Evolutionary conservation across 1,140 invertebrate species (phyloP).

Genomic region (Drosophila setifemur): DNA sequence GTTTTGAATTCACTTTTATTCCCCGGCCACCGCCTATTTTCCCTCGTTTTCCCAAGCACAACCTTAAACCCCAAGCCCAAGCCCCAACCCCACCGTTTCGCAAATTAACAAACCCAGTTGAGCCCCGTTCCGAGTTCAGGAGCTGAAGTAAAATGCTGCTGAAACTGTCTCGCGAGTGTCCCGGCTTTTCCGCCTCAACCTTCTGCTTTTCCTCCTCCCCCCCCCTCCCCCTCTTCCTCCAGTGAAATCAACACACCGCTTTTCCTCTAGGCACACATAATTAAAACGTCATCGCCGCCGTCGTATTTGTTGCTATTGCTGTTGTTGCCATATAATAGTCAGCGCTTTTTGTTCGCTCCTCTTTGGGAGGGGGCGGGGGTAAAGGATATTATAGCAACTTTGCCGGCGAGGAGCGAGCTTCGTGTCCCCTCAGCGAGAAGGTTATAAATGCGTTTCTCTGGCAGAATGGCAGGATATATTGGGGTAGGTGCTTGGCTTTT

Average conservation of each 20-base stretch:
- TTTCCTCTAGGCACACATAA: constrained; percentile 70
- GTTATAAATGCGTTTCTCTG: constrained; percentile 38
- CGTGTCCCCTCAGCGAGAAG: constrained; percentile 5
- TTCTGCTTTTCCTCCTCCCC: not conserved
- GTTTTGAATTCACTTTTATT: constrained; percentile 79
- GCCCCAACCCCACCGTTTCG: not conserved
- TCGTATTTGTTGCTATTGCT: constrained; percentile 38
- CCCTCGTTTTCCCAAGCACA: not conserved
- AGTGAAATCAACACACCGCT: not conserved
- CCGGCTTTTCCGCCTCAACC: constrained; percentile 42
- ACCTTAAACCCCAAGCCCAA: too few relatives aligned
- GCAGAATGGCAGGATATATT: constrained; percentile 1
- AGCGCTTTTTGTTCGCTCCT: constrained; percentile 60
- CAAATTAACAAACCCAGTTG: constrained; percentile 58
- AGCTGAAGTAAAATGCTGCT: constrained; percentile 39
- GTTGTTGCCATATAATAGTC: constrained; percentile 50
- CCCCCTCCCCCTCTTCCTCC: not conserved
- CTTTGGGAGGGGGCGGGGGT: constrained; percentile 4
- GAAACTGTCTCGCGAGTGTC: constrained; percentile 69
- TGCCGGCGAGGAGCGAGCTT: constrained; percentile 8
- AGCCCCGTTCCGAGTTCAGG: constrained; percentile 40
- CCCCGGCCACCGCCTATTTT: not conserved
- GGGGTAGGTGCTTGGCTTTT: not conserved
- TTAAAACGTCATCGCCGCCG: constrained; percentile 71
- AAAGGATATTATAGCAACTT: constrained; percentile 48